A percentile compares a stretch with the other conserved stretches of the same genome.
phyloP scores from a whole-genome alignment of 2,888 invertebrate genomes.

The Ennomos quercinarius region DNA sequence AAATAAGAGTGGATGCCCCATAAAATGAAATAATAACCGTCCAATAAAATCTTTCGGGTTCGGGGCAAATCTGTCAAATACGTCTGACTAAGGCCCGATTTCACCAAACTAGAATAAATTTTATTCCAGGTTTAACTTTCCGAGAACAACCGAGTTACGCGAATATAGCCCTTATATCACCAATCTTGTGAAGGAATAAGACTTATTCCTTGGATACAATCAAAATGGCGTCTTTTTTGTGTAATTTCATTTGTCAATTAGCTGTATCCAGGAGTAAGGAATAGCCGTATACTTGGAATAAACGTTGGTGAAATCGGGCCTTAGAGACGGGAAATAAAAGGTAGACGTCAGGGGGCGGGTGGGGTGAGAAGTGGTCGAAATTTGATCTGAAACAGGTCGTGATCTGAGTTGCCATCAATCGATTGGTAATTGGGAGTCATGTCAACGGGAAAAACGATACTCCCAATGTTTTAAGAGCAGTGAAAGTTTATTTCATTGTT shows the following conservation, averaged over 20 bases:
- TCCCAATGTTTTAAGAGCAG: conserved; percentile 47
- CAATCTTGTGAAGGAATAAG: too few species aligned
- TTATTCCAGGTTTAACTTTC: too few species aligned
- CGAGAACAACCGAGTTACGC: too few species aligned
- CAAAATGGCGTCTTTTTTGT: too few species aligned
- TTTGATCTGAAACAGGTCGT: conserved; percentile 73
- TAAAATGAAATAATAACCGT: conserved; percentile 85
- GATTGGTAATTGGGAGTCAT: conserved; percentile 77
- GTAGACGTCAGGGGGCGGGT: conserved; percentile 59
- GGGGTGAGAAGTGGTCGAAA: conserved; percentile 75
- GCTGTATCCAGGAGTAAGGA: too few species aligned
- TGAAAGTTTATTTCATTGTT: conserved; percentile 23
- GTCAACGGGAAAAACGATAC: conserved; percentile 69
- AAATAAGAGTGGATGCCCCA: conserved; percentile 81
- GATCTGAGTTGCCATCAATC: conserved; percentile 70
- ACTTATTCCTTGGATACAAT: too few species aligned
- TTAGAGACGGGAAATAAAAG: conserved; percentile 51
- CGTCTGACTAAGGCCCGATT: too few species aligned
- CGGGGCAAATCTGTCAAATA: conserved; percentile 79
- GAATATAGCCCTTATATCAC: too few species aligned
- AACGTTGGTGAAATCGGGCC: too few species aligned
- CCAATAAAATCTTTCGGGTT: conserved; percentile 79
- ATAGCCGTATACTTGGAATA: too few species aligned
- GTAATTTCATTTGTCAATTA: too few species aligned
- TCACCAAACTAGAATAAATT: too few species aligned